phyloP scores from a whole-genome alignment of 2,888 invertebrate species.

The Neocrepidodera transversa region DNA sequence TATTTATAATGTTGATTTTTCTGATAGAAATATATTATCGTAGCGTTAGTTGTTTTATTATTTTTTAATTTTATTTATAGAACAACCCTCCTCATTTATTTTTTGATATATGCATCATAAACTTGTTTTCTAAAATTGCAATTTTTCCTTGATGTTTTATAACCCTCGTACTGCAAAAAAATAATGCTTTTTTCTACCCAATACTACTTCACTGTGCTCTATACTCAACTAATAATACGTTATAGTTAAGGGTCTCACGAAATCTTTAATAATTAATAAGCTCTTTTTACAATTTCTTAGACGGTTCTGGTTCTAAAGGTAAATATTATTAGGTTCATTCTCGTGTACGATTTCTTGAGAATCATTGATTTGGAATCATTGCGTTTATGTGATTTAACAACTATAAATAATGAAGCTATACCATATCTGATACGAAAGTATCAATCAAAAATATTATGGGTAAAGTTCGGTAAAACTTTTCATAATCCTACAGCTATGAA shows the following conservation, averaged over 20 bases:
- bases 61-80: too few species aligned
- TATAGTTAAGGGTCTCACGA: conserved; percentile 8
- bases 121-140: too few species aligned
- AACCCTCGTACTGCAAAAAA: too few species aligned
- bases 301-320: neutral
- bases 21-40: too few species aligned
- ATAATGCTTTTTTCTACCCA: too few species aligned
- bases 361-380: neutral
- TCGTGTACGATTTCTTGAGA: neutral
- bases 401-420: neutral
- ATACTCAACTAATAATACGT: conserved; percentile 2
- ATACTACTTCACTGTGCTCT: neutral
- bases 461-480: too few species aligned
- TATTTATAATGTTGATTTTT: too few species aligned
- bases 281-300: neutral
- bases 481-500: too few species aligned
- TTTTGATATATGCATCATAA: too few species aligned
- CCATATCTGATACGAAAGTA: neutral
- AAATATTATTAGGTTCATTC: neutral
- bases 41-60: too few species aligned
- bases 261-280: conserved; percentile 15
- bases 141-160: too few species aligned
- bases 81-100: too few species aligned
- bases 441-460: neutral
- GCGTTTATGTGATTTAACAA: neutral